phyloP scores from a whole-genome alignment of 35 echinoderm and acorn worm genomes.

The Eucidaris tribuloides region DNA sequence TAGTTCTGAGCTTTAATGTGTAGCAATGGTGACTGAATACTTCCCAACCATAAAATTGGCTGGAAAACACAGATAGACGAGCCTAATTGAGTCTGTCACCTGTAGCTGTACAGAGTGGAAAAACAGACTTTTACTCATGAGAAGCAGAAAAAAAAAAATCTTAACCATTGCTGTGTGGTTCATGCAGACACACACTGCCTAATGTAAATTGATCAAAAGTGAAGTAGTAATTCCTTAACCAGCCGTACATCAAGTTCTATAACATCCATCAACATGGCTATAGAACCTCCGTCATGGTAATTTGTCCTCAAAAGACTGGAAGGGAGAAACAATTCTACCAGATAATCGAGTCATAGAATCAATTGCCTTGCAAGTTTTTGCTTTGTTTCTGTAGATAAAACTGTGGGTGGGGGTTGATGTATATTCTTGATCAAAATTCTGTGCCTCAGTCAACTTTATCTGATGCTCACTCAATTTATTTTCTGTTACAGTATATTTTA shows the following conservation, averaged over 20 bases:
- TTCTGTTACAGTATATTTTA: neutral
- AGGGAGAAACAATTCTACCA: neutral
- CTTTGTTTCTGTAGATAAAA: too few relatives aligned
- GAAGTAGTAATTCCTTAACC: neutral
- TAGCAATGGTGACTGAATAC: neutral
- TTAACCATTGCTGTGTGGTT: neutral
- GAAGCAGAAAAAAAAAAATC: too few relatives aligned
- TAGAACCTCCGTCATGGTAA: neutral
- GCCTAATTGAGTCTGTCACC: neutral
- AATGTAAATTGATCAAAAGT: constrained; percentile 12
- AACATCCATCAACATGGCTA: constrained; percentile 7
- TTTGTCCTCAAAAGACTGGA: neutral
- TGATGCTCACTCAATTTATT: neutral
- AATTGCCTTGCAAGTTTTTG: too few relatives aligned
- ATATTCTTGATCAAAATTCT: too few relatives aligned
- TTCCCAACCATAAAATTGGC: constrained; percentile 14
- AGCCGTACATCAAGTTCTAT: neutral
- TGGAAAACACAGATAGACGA: neutral
- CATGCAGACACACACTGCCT: neutral
- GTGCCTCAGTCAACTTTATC: neutral
- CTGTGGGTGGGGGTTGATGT: too few relatives aligned
- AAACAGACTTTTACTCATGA: constrained; percentile 17
- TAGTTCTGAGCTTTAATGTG: too few relatives aligned
- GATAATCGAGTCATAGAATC: too few relatives aligned
- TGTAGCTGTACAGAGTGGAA: neutral